phyloP scores from a whole-genome alignment of 2,797 vertebrate genomes.

The Sebastes trivittatus region DNA sequence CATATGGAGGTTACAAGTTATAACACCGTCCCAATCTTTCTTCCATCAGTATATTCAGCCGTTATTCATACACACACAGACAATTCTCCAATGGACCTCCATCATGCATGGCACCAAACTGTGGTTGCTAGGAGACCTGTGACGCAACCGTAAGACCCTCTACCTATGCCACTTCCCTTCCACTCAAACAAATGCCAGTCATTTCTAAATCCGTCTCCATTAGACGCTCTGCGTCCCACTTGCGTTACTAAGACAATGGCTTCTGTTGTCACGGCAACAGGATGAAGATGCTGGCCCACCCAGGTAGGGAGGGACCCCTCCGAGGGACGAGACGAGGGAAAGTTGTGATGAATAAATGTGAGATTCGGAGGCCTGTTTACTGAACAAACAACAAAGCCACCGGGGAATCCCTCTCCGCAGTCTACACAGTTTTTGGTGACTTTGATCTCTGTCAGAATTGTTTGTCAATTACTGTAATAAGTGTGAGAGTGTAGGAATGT shows the following conservation, averaged over 20 bases:
- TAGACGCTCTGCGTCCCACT: not conserved
- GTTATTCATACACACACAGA: not conserved
- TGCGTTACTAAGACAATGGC: not conserved
- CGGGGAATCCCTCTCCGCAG: slow-evolving; percentile 18
- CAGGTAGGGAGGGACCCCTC: slow-evolving; percentile 5
- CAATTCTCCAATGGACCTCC: not conserved
- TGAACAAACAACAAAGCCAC: slow-evolving; percentile 33
- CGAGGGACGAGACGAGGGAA: not conserved
- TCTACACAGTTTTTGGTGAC: slow-evolving; percentile 28
- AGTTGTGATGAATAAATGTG: slow-evolving; percentile 23
- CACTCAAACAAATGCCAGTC: not conserved
- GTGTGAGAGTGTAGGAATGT: slow-evolving; percentile 1
- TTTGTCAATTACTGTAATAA: slow-evolving; percentile 51
- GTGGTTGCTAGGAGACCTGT: slow-evolving; percentile 14
- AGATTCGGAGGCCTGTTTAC: slow-evolving; percentile 18
- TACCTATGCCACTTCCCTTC: not conserved
- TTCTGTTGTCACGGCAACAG: slow-evolving; percentile 38
- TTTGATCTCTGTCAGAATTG: slow-evolving; percentile 53
- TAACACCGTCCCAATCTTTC: no score
- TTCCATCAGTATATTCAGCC: not conserved
- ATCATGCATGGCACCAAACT: not conserved
- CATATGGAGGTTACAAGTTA: no score
- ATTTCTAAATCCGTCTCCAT: slow-evolving; percentile 6
- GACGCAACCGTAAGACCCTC: not conserved
- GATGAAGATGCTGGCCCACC: slow-evolving; percentile 2